These are phyloP conservation scores for Sinhomidia bicolor DNA, from an alignment of 2,888 invertebrate genomes.

Conservation along the genomic window DNA sequence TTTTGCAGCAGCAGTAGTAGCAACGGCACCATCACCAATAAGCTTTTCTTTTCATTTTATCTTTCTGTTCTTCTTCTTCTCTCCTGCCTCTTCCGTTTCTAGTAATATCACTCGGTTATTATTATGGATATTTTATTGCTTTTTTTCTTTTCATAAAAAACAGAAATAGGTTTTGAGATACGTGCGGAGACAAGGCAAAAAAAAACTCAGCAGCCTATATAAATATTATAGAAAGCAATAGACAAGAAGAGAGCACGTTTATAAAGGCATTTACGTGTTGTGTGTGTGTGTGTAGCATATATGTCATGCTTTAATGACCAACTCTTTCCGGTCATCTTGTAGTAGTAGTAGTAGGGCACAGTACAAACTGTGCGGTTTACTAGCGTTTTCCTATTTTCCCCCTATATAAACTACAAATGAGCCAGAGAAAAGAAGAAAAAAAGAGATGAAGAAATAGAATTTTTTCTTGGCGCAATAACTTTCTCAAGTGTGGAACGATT, in stretches of 20 bases:
- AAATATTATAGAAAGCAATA: background rate
- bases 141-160: slow-evolving; percentile 49
- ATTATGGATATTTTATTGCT: slow-evolving; percentile 70
- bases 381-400: slow-evolving; percentile 1
- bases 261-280: background rate
- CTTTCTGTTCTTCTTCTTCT: slow-evolving; percentile 8
- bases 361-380: slow-evolving; percentile 23
- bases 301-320: slow-evolving; percentile 7
- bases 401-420: background rate
- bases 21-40: background rate
- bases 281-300: background rate
- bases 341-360: no score
- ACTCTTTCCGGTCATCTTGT: slow-evolving; percentile 48
- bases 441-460: background rate
- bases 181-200: background rate
- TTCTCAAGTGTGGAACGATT: background rate
- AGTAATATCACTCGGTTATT: slow-evolving; percentile 40
- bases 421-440: background rate
- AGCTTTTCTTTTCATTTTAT: background rate
- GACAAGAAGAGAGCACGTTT: background rate
- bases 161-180: background rate
- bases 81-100: background rate
- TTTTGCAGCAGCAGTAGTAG: no score
- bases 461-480: slow-evolving; percentile 18
- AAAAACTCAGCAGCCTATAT: background rate